Evolutionary conservation across 2,113 vertebrate genomes (phyloP), one percentile per base, ranked within the genome.

Genomic region (Cheilinus undulatus): DNA sequence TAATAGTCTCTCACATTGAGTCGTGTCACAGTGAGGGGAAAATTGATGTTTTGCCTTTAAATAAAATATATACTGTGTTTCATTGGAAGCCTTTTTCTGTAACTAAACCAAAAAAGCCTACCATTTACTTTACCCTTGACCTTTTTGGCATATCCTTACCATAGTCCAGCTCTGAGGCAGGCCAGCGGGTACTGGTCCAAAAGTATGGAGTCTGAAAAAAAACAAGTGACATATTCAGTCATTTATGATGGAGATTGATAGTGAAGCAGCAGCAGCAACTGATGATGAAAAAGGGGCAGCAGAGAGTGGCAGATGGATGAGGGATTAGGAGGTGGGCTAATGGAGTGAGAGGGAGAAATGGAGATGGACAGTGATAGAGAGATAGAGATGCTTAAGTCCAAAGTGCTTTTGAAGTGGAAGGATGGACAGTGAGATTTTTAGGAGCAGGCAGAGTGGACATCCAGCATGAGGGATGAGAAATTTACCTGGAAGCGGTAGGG

Each of bases 401-500:
- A 51, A 38, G 69, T 23, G 51, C 27, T 5, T 38, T 20, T 36
- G 9, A 58, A 34, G 20, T 22, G 11, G 27, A 27, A 7, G 32
- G 53, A 34, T 23, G 2, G 32, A 32, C 17, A 2, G n/a, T 5
- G n/a, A 7, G 15, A n/a, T 38, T 57, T 69, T 54, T 0, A 51
- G 12, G 51, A 36, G 57, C 8, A 54, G 20, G 20, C 4, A 23
- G 56, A 34, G 13, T 45, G 19, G 42, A 36, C 14, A 32, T 27
- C 5, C 24, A 52, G 11, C 17, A 24, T 12, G 23, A 27, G 6
- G 54, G 36, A 11, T 2, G 22, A 1, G 3, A 0, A 9, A 43
- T 73, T 83, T 36, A 99, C 97, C 96, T 98, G 97, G 89, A 98
- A 97, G 76, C 96, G 93, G 82, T 97, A 98, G 12, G 96, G 94